A percentile compares a stretch with the other conserved stretches of the same genome.
phyloP scores from a whole-genome alignment of 2,888 invertebrate genomes.

The Scaptomyza reducta region DNA sequence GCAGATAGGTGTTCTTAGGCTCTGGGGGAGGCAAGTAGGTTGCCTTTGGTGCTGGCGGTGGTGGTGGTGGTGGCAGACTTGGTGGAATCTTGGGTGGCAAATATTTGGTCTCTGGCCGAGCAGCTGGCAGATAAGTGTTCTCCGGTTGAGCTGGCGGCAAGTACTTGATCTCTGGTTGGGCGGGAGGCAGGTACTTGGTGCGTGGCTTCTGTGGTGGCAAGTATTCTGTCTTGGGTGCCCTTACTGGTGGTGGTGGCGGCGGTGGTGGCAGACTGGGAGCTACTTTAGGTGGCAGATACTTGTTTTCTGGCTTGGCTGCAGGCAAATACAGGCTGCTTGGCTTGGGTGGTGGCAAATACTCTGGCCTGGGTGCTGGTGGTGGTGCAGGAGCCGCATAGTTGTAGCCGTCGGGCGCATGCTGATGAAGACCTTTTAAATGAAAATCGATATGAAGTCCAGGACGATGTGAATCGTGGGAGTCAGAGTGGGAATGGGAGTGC shows the following conservation, averaged over 20 bases:
- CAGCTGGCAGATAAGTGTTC: constrained; percentile 26
- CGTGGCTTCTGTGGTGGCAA: constrained; percentile 60
- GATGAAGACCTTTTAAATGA: constrained; percentile 17
- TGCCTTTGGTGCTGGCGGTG: constrained; percentile 54
- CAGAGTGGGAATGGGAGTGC: constrained; percentile 17
- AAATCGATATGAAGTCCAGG: constrained; percentile 31
- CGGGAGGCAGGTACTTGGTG: constrained; percentile 40
- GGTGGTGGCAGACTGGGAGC: constrained; percentile 64
- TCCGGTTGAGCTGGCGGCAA: constrained; percentile 31
- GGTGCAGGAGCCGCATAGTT: constrained; percentile 52
- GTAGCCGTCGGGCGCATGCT: constrained; percentile 48
- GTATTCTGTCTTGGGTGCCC: constrained; percentile 42
- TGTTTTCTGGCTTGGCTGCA: constrained; percentile 38
- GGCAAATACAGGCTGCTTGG: constrained; percentile 49
- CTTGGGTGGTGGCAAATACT: constrained; percentile 40
- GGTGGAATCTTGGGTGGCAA: constrained; percentile 52
- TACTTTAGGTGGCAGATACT: constrained; percentile 70
- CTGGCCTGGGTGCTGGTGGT: constrained; percentile 35
- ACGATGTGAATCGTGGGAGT: constrained; percentile 10
- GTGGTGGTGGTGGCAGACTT: constrained; percentile 47
- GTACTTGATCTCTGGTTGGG: constrained; percentile 16
- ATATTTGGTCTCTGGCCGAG: constrained; percentile 34
- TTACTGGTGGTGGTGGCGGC: constrained; percentile 57
- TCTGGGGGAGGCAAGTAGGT: constrained; percentile 40
- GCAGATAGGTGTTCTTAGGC: constrained; percentile 36